Conservation (phyloP, 1,140 invertebrate genomes). For the Ceratina australensis region DNA sequence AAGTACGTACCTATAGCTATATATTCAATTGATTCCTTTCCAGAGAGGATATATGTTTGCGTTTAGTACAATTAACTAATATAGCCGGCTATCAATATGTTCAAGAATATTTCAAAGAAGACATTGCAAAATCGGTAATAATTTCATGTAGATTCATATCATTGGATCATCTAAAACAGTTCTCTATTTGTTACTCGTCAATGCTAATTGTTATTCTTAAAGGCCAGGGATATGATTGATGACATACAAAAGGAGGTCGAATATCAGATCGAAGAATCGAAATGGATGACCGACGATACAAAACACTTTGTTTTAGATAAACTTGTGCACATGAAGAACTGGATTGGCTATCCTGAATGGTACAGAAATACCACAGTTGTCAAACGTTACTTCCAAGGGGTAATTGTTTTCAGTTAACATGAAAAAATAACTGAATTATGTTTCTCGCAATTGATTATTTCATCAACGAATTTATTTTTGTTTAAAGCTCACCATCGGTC, state of each 20-base stretch:
- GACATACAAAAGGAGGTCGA: constrained; percentile 58
- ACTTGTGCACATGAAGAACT: constrained; percentile 47
- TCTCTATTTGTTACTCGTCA: not conserved
- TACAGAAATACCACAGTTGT: constrained; percentile 42
- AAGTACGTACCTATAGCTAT: not conserved
- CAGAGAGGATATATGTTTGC: not conserved
- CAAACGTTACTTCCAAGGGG: constrained; percentile 48
- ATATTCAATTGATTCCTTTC: not conserved
- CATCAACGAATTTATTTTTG: not conserved
- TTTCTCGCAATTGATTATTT: not conserved
- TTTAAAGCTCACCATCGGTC: constrained; percentile 29
- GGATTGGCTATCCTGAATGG: constrained; percentile 53
- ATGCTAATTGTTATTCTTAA: not conserved
- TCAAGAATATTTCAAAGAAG: constrained; percentile 9
- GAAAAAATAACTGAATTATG: not conserved
- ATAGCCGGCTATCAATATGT: constrained; percentile 24
- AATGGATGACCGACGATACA: constrained; percentile 51
- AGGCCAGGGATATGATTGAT: constrained; percentile 61
- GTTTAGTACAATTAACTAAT: not conserved
- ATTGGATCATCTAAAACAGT: not conserved
- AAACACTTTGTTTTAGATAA: constrained; percentile 46
- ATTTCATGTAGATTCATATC: not conserved
- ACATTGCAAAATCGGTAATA: constrained; percentile 29
- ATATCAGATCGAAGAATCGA: constrained; percentile 41
- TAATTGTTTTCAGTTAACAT: constrained; percentile 9